phyloP scores from a whole-genome alignment of 2,113 vertebrate genomes.

The Pipra filicauda region DNA sequence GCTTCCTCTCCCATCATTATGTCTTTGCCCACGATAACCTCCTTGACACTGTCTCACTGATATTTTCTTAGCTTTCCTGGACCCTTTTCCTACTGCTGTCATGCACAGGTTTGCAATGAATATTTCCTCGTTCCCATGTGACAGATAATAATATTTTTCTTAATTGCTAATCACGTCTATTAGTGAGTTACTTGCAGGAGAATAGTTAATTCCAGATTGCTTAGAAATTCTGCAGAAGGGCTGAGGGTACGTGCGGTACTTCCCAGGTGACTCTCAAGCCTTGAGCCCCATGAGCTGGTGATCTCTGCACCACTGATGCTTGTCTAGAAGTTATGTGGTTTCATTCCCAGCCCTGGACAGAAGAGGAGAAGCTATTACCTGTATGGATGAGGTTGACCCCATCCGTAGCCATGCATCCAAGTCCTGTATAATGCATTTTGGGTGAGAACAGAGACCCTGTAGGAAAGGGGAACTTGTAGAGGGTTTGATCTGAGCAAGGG shows the following conservation, averaged over 20 bases:
- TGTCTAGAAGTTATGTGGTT: not conserved
- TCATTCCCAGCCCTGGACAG: not conserved
- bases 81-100: not conserved
- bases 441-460: rapidly evolving
- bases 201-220: not conserved
- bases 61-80: slow-evolving; percentile 8
- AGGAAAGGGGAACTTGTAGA: not conserved
- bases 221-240: slow-evolving; percentile 3
- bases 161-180: slow-evolving; percentile 62
- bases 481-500: not conserved
- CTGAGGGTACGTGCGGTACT: not conserved
- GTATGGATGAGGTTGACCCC: not conserved
- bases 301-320: not conserved
- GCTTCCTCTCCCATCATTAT: not conserved
- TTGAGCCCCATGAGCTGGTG: not conserved
- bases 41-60: not conserved
- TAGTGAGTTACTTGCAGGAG: slow-evolving; percentile 51
- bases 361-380: not conserved
- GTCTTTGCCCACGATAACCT: not conserved
- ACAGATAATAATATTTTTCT: slow-evolving; percentile 62
- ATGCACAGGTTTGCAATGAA: not conserved
- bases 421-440: not conserved
- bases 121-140: slow-evolving; percentile 30
- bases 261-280: not conserved
- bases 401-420: not conserved